phyloP scores from a whole-genome alignment of 2,113 vertebrate genomes.

The Python bivittatus region DNA sequence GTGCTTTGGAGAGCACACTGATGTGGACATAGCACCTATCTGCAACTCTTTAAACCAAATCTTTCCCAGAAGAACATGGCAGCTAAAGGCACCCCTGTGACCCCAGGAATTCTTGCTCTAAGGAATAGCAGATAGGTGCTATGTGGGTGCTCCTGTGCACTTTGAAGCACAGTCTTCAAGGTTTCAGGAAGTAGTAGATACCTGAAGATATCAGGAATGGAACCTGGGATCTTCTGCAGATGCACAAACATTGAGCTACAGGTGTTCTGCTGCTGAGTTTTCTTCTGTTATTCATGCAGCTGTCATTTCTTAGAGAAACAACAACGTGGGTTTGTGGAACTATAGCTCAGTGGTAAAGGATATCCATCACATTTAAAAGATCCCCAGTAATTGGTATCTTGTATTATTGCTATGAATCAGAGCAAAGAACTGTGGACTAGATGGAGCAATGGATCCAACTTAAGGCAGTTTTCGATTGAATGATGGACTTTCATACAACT shows the following conservation, averaged over 20 bases:
- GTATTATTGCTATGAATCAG: neutral
- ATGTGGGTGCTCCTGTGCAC: neutral
- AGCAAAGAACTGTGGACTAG: neutral
- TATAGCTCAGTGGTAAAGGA: neutral
- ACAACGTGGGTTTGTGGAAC: neutral
- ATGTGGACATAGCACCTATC: neutral
- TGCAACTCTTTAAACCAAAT: neutral
- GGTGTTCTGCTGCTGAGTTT: neutral
- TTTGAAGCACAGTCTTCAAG: neutral
- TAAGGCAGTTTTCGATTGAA: neutral
- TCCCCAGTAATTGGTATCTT: neutral
- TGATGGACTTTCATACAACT: neutral
- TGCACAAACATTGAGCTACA: neutral
- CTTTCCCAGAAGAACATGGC: neutral
- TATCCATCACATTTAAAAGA: neutral
- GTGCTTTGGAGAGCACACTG: neutral
- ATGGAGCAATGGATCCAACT: neutral
- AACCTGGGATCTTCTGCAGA: neutral
- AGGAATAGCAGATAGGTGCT: neutral
- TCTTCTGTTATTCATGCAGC: neutral
- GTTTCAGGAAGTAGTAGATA: neutral
- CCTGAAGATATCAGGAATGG: neutral
- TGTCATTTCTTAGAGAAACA: neutral
- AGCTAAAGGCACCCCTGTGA: neutral
- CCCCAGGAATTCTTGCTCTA: neutral